Evolutionary conservation across 64 coral and sea anemone genomes (phyloP), one percentile per base, ranked within the genome.

Genomic region (Orbicella faveolata): DNA sequence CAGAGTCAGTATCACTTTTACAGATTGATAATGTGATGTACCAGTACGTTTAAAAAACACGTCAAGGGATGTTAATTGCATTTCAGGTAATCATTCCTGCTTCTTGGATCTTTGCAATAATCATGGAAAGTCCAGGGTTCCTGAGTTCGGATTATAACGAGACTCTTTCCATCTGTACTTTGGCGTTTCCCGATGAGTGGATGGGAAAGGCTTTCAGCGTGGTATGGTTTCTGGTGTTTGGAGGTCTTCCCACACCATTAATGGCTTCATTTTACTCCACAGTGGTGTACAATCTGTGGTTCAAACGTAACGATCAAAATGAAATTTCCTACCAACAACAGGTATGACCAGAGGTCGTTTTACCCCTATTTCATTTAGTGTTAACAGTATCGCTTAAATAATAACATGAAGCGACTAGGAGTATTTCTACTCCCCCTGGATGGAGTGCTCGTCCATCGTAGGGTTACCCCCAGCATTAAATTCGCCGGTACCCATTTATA

Each of bases 201-300:
- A 79, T 82, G 15, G 18, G 33, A 3, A 87, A 79, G 23, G 64
- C 61, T 8, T 69, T 54, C 52, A 37, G 34, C 17, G 30, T 66
- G 33, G 37, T 55, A 13, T 78, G 20, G 10, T 73, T 67, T 48
- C 15, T 79, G 16, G 41, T 87, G 23, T n/a, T 92, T 36, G 15
- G 13, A 16, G 55, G 87, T 21, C 34, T 63, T 33, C 48, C 75
- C 33, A 36, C 79, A 4, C 4, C 61, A 2, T 14, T 74, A 6
- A 87, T 92, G 90, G 44, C 25, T 39, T 9, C 35, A 3, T 75
- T 92, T 13, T 89, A 89, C 55, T 79, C 87, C 18, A 79, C 41
- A n/a, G 87, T 89, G 4, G 76, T 78, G 26, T 55, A 79, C 34
- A 79, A 52, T 8, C 59, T 89, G 9, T 89, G 87, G 87, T 59